These are phyloP conservation scores for Coptodon rendalli DNA, from an alignment of 2,113 vertebrate genomes.

Conservation along the genomic window DNA sequence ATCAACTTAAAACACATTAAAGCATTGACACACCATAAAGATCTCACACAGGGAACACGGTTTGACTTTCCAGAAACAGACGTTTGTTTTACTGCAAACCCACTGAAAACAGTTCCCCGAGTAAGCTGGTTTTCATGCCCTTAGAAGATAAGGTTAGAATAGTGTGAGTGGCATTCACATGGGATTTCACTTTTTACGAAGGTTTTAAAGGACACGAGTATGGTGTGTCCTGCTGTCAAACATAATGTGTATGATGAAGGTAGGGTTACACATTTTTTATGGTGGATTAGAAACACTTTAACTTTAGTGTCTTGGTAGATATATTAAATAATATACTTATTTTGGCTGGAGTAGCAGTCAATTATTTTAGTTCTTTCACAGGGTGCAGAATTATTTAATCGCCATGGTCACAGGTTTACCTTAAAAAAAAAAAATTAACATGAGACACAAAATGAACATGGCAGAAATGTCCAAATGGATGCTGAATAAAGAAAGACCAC, in stretches of 20 bases:
- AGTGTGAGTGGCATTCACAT: neutral
- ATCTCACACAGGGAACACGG: neutral
- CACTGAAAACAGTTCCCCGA: neutral
- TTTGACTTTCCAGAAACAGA: neutral
- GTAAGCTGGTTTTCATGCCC: neutral
- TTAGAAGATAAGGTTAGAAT: neutral
- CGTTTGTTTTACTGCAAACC: neutral
- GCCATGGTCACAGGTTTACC: neutral
- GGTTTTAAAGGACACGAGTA: neutral
- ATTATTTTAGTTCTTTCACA: neutral
- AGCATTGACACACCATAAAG: neutral
- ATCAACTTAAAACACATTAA: neutral
- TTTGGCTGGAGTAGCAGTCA: neutral
- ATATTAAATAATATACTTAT: neutral
- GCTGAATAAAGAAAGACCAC: neutral
- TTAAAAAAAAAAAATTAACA: rapidly evolving
- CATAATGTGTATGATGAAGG: neutral
- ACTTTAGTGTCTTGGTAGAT: neutral
- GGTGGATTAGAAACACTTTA: neutral
- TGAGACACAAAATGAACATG: neutral
- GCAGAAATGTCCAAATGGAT: neutral
- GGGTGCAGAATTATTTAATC: neutral
- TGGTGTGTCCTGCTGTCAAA: neutral
- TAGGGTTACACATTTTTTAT: neutral
- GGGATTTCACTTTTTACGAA: neutral